Evolutionary conservation across 2,797 vertebrate species (phyloP).

Genomic region (Lepidocolaptes lacrymiger): DNA sequence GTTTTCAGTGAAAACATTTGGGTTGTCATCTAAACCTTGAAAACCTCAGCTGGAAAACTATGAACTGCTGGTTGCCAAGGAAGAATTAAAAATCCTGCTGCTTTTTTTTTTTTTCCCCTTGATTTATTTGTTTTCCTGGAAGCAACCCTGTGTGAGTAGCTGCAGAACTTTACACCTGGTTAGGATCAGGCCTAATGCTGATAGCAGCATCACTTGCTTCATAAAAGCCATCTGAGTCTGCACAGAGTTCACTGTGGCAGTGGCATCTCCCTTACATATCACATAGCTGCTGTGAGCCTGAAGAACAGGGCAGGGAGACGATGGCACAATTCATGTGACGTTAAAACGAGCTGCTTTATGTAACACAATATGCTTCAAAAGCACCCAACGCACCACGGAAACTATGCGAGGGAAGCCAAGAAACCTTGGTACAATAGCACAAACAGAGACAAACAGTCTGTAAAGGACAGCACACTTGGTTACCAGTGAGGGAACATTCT

Average conservation of each 20-base stretch:
- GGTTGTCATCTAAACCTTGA: background rate
- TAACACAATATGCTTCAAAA: background rate
- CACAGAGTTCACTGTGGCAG: background rate
- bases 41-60: conserved; percentile 31
- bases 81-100: background rate
- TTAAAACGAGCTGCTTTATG: background rate
- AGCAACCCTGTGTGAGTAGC: background rate
- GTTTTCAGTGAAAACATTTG: conserved; percentile 46
- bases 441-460: conserved; percentile 24
- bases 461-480: background rate
- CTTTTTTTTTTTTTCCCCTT: background rate
- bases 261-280: background rate
- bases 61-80: background rate
- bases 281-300: background rate
- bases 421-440: background rate
- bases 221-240: background rate
- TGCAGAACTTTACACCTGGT: background rate
- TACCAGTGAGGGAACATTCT: background rate
- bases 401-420: conserved; percentile 1
- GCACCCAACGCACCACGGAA: background rate
- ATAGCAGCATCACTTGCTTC: background rate
- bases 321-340: background rate
- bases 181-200: background rate
- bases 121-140: background rate
- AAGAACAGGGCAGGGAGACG: background rate